Percentiles rank a stretch among this genome's conserved stretches.
Conservation (phyloP, 2,888 invertebrate genomes). For the Drosophila barbarae region DNA sequence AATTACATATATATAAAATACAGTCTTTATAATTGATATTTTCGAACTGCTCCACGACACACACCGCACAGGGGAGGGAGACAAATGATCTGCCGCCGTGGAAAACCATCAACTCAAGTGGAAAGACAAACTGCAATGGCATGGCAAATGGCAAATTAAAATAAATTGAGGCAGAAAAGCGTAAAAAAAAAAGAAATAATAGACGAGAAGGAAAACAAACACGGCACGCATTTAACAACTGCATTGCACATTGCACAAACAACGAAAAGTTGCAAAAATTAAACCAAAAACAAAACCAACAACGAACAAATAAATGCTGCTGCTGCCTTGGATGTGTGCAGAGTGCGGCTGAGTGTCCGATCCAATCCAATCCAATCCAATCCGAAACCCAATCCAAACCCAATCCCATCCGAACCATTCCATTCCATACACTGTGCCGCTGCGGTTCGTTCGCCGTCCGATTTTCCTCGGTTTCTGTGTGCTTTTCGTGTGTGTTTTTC, state of each 20-base stretch:
- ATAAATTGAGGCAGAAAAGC: conserved; percentile 39
- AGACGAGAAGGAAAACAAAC: conserved; percentile 22
- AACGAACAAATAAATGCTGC: background rate
- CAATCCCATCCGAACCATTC: conserved; percentile 8
- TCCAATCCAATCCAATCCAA: conserved; percentile 8
- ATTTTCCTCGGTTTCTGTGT: conserved; percentile 8
- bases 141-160: conserved; percentile 37
- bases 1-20: background rate
- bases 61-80: background rate
- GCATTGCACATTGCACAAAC: conserved; percentile 25
- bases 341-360: conserved; percentile 6
- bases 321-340: conserved; percentile 7
- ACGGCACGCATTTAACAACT: conserved; percentile 36
- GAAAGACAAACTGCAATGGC: conserved; percentile 37
- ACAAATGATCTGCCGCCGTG: conserved; percentile 11
- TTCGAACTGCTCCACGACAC: conserved; percentile 12
- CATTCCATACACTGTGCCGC: conserved; percentile 11
- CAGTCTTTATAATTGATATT: conserved; percentile 12
- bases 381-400: conserved; percentile 1
- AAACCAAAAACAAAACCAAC: conserved; percentile 5
- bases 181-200: conserved; percentile 30
- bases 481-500: conserved; percentile 6
- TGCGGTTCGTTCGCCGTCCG: conserved; percentile 43
- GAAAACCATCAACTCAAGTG: conserved; percentile 23
- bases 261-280: conserved; percentile 13